Percentiles rank a stretch among this genome's conserved stretches.
Evolutionary conservation across 2,888 invertebrate species (phyloP).

Genomic region (Coremacera marginata): DNA sequence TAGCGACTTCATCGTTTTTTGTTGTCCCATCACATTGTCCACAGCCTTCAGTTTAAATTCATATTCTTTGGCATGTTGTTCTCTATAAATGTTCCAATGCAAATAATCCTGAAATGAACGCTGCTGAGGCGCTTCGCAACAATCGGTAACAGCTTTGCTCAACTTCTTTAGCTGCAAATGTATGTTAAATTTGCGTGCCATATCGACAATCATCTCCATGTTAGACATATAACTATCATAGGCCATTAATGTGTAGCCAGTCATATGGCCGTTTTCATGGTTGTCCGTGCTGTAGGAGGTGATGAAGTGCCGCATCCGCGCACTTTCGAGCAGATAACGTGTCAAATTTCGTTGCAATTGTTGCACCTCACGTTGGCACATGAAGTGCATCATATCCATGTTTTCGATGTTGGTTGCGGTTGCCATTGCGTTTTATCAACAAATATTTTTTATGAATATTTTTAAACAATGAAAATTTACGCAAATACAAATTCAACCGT

Average conservation of each 20-base stretch:
- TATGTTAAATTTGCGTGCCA: constrained; percentile 49
- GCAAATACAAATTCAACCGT: too few relatives aligned
- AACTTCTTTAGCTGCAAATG: constrained; percentile 46
- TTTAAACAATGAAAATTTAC: too few relatives aligned
- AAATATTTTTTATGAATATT: too few relatives aligned
- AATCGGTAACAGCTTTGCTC: constrained; percentile 27
- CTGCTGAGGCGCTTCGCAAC: background rate
- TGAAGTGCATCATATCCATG: constrained; percentile 44
- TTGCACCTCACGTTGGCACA: constrained; percentile 47
- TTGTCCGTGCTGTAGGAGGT: background rate
- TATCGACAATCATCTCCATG: constrained; percentile 41
- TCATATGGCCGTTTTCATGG: constrained; percentile 31
- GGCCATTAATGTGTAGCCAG: constrained; percentile 38
- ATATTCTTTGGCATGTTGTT: background rate
- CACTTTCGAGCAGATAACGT: constrained; percentile 42
- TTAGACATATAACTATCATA: constrained; percentile 50
- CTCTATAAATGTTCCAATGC: constrained; percentile 40
- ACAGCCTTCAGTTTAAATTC: background rate
- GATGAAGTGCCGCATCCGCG: constrained; percentile 2
- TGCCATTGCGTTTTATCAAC: too few relatives aligned
- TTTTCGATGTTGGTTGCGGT: constrained; percentile 13
- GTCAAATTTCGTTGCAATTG: constrained; percentile 43
- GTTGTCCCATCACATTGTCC: constrained; percentile 8
- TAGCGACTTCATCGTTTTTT: background rate
- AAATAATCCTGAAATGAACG: constrained; percentile 44